Evolutionary conservation across 2,797 vertebrate species (phyloP), one percentile per base, ranked within the genome.

Genomic region (Bovichtus diacanthus): DNA sequence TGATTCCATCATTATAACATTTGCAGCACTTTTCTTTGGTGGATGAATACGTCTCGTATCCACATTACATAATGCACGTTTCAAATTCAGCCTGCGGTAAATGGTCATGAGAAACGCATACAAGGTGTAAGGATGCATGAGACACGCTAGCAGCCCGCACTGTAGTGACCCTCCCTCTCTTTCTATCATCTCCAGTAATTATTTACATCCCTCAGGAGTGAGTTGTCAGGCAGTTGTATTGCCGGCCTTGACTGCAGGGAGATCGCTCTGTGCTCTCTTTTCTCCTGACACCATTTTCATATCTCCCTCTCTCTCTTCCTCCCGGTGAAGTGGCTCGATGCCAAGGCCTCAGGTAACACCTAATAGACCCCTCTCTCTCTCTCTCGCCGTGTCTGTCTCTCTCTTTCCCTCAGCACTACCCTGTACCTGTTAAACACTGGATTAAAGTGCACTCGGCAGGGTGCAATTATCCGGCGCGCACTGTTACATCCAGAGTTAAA

Each of bases 341-440:
- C 79, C 77, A 72, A 78, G 81, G 81, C 83, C 84, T 80, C 58
- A 46, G 86, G 79, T 79, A 80, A 77, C 70, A 78, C 55, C 72
- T 86, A 86, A 86, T 83, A 81, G 78, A 86, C 83, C 68, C 21
- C 58, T 31, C 60, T 63, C 47, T 53, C 43, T 70, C 55, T 63
- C 25, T 50, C 12, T n/a, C 9, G 31, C 31, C n/a, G n/a, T 47
- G 27, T 70, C 46, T 70, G 63, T 53, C 55, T 69, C 56, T 74
- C 66, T 62, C 67, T 50, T 46, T 53, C 72, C 75, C 63, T 80
- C 74, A 72, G 62, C 74, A 25, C 43, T 51, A 29, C 82, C 80
- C 81, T 77, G 54, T 88, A 90, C 88, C 90, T 90, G 88, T 90
- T 91, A 91, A 91, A 92, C 80, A 62, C 85, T 54, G 89, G 85